A percentile compares a stretch with the other conserved stretches of the same genome.
Conservation (phyloP, 1,140 invertebrate species). For the Temnothorax longispinosus region DNA sequence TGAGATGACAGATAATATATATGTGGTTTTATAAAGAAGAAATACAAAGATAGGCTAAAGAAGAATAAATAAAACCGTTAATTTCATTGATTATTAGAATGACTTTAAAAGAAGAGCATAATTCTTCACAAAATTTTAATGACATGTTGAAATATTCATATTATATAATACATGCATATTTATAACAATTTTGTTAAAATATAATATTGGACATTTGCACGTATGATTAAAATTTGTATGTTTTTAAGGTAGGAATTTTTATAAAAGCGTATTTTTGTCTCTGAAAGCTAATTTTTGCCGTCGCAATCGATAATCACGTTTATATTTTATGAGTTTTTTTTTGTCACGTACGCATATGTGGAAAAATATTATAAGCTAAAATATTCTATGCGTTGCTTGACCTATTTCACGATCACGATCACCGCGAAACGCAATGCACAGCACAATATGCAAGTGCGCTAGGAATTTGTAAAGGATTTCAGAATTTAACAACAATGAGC, state of each 20-base stretch:
- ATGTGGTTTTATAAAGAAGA: neutral
- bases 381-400: conserved; percentile 77
- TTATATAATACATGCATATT: neutral
- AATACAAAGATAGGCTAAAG: neutral
- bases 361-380: conserved; percentile 60
- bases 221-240: neutral
- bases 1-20: neutral
- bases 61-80: neutral
- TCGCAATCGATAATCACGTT: conserved; percentile 26
- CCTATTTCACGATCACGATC: conserved; percentile 80
- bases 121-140: neutral
- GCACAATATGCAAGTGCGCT: conserved; percentile 23
- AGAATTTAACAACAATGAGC: conserved; percentile 38
- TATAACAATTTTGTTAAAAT: neutral
- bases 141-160: neutral
- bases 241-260: neutral
- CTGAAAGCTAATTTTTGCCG: neutral
- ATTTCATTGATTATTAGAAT: neutral
- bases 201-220: neutral
- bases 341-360: conserved; percentile 54
- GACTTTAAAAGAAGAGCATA: neutral
- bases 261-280: neutral
- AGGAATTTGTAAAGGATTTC: conserved; percentile 25
- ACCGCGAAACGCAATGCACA: conserved; percentile 63
- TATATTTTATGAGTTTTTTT: conserved; percentile 53